Base-by-base conservation (phyloP, 2,888 invertebrate species). In the Zygothrica quintamaculata region DNA sequence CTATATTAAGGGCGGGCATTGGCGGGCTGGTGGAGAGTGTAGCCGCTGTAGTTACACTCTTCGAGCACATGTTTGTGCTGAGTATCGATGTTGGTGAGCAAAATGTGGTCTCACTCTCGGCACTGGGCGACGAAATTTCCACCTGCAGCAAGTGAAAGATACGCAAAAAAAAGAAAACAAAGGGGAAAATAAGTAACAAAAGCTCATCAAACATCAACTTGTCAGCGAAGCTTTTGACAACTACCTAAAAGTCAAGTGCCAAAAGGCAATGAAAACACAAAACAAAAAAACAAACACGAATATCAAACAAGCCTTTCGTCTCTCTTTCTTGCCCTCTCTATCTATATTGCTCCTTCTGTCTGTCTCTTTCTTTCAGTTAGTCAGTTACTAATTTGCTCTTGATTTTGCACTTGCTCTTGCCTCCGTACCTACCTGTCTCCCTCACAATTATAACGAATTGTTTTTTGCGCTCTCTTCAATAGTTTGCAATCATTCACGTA, bases 81-180 rank as follows among this genome's bases (percentile, higher is more conserved):
- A 91, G 85, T 73, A 91, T 90, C 57, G 91, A 90, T 78, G 90
- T 88, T 74, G 90, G 90, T 70, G 91, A 90, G 78, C 91, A 91
- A 74, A 91, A 89, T 70, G 90, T 90, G 59, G 89, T 90, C 74
- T 91, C 91, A 61, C 86, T 89, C 77, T 91, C 91, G 61, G 91
- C 90, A 88, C 90, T 91, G 73, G 91, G 91, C 33, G 91, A 91
- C 44, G 91, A 91, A 44, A 91, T 90, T 86, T 91, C 91, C 59
- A 91, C 91, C 91, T 91, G 61, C 8, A 46, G 18, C 9, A 47
- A 18, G 46, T 13, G 22, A 22, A 42, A 48, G 43, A 36, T 34
- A 15, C 9, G 25, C n/a, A 22, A 22, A 5, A n/a, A n/a, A n/a
- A n/a, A n/a, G n/a, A n/a, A n/a, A n/a, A n/a, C n/a, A n/a, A n/a